Conservation (phyloP, 2,113 vertebrate genomes). For the Neogobius melanostomus region DNA sequence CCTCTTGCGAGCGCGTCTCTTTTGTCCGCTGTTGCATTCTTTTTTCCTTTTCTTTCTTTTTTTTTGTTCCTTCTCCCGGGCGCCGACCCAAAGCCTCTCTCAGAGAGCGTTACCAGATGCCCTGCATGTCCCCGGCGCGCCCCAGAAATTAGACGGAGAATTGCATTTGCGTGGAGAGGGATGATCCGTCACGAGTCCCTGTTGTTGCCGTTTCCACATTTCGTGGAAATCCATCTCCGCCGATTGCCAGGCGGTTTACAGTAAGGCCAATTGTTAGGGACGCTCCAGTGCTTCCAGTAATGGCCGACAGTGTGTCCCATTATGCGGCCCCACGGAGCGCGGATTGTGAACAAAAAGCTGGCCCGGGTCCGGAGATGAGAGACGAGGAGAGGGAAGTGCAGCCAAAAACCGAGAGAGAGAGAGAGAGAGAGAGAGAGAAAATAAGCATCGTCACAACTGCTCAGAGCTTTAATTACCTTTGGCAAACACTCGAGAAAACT, state of each 20-base stretch:
- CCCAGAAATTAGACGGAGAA: slow-evolving; percentile 54
- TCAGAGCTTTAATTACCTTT: slow-evolving; percentile 6
- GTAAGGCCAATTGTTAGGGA: slow-evolving; percentile 49
- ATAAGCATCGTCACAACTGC: not conserved
- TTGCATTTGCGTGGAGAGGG: slow-evolving; percentile 54
- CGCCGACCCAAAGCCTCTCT: slow-evolving; percentile 22
- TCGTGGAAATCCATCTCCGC: slow-evolving; percentile 56
- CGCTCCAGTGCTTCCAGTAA: slow-evolving; percentile 52
- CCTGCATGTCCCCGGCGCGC: slow-evolving; percentile 40
- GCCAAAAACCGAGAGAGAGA: slow-evolving; percentile 1
- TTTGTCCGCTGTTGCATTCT: slow-evolving; percentile 14
- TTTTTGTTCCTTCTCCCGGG: slow-evolving; percentile 14
- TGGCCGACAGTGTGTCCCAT: slow-evolving; percentile 43
- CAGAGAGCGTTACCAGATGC: slow-evolving; percentile 17
- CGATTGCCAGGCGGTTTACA: slow-evolving; percentile 54
- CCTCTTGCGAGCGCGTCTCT: slow-evolving; percentile 13
- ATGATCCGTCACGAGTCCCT: slow-evolving; percentile 46
- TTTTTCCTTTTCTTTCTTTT: not conserved
- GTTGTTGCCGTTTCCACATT: slow-evolving; percentile 37
- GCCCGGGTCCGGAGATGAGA: slow-evolving; percentile 24
- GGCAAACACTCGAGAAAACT: not conserved
- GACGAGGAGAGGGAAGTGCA: slow-evolving; percentile 19
- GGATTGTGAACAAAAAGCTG: slow-evolving; percentile 30
- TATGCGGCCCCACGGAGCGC: slow-evolving; percentile 25
- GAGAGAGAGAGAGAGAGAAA: no score